These are phyloP conservation scores for Poecile montanus DNA, from an alignment of 2,797 vertebrate genomes.

Conservation along the genomic window DNA sequence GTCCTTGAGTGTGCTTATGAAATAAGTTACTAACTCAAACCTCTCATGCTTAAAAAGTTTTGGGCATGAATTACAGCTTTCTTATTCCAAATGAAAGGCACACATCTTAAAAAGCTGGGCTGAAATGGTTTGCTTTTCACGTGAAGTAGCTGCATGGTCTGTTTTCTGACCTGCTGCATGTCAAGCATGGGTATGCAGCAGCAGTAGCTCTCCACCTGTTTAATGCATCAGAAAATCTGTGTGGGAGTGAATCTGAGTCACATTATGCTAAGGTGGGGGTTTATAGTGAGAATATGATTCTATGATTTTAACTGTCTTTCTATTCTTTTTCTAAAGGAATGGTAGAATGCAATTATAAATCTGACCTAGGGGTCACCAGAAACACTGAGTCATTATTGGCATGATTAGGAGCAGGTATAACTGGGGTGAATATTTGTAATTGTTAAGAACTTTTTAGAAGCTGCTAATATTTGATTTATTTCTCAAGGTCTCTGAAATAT, in stretches of 20 bases:
- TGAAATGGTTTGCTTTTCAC: neutral
- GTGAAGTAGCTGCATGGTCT: neutral
- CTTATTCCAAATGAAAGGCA: neutral
- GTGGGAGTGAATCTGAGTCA: neutral
- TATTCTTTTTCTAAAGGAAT: neutral
- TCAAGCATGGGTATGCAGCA: neutral
- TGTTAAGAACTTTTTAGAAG: neutral
- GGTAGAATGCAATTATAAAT: neutral
- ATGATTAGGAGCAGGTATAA: neutral
- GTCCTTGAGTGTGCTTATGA: neutral
- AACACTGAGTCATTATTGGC: neutral
- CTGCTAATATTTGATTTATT: neutral
- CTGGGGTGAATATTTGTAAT: neutral
- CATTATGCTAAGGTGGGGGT: neutral
- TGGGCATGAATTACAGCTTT: neutral
- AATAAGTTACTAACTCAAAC: neutral
- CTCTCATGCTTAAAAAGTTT: neutral
- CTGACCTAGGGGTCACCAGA: neutral
- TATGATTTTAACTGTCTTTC: neutral
- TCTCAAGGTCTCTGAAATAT: constrained; percentile 75
- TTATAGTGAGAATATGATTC: neutral
- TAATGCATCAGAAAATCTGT: neutral
- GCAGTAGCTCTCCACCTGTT: neutral
- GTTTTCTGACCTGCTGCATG: neutral
- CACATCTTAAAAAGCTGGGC: neutral